Conservation (phyloP, 2,888 invertebrate genomes). For the Thysanoteuthis rhombus region DNA sequence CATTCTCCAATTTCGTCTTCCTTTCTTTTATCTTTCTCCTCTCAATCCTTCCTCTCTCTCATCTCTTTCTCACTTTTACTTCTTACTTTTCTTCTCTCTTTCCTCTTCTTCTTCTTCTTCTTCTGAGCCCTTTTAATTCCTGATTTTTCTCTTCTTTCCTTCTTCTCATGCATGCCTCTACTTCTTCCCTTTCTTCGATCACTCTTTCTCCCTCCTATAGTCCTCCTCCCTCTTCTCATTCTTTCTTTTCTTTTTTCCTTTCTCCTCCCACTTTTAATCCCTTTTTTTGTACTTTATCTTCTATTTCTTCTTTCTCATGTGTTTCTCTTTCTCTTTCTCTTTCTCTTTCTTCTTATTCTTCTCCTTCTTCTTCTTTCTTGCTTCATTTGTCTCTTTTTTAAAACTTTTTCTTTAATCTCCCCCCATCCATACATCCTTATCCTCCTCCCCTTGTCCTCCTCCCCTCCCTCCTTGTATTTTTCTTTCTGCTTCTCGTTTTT, state of each 20-base stretch:
- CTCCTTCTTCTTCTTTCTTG: accelerated
- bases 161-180: too few relatives aligned
- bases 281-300: neutral
- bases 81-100: neutral
- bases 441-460: too few relatives aligned
- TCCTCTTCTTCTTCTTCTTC: neutral
- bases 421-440: too few relatives aligned
- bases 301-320: neutral
- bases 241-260: neutral
- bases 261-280: too few relatives aligned
- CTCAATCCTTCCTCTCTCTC: too few relatives aligned
- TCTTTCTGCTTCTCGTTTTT: neutral
- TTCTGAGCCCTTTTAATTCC: neutral
- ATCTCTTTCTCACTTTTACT: too few relatives aligned
- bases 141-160: too few relatives aligned
- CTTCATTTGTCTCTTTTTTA: neutral
- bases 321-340: neutral
- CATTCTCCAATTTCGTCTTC: neutral
- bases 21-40: neutral
- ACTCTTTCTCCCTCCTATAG: neutral
- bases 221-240: neutral
- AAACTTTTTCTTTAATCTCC: too few relatives aligned
- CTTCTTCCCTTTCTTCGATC: neutral
- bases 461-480: neutral
- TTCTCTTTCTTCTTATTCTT: neutral